Evolutionary conservation across 2,888 invertebrate genomes (phyloP).

Genomic region (Laothoe populi): DNA sequence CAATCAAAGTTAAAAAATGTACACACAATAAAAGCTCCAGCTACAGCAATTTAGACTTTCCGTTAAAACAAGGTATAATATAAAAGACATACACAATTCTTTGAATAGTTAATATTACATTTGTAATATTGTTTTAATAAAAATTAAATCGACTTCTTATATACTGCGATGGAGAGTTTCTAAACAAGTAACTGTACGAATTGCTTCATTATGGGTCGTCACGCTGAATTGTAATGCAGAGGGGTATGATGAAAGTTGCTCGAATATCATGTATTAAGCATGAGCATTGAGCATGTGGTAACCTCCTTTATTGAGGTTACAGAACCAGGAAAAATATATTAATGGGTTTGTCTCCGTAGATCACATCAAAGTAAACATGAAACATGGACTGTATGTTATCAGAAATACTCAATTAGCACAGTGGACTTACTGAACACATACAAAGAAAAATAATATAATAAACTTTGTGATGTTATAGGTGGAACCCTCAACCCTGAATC

Average conservation of each 20-base stretch:
- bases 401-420: background rate
- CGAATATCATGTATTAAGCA: conserved; percentile 15
- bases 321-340: background rate
- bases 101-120: too few species aligned
- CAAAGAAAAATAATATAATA: background rate
- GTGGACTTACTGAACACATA: too few species aligned
- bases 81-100: too few species aligned
- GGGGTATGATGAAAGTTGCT: background rate
- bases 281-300: background rate
- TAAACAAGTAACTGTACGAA: background rate
- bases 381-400: background rate
- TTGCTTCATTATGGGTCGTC: conserved; percentile 1
- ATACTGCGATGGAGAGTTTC: too few species aligned
- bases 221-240: conserved; percentile 7
- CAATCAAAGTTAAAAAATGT: too few species aligned
- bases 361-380: background rate
- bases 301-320: background rate
- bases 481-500: conserved; percentile 15
- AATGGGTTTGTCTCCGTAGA: background rate
- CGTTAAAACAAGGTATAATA: too few species aligned
- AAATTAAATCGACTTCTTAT: too few species aligned
- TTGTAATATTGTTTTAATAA: too few species aligned
- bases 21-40: too few species aligned
- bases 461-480: background rate
- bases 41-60: too few species aligned